phyloP scores from a whole-genome alignment of 35 echinoderm and acorn worm genomes.

The Acanthaster planci region DNA sequence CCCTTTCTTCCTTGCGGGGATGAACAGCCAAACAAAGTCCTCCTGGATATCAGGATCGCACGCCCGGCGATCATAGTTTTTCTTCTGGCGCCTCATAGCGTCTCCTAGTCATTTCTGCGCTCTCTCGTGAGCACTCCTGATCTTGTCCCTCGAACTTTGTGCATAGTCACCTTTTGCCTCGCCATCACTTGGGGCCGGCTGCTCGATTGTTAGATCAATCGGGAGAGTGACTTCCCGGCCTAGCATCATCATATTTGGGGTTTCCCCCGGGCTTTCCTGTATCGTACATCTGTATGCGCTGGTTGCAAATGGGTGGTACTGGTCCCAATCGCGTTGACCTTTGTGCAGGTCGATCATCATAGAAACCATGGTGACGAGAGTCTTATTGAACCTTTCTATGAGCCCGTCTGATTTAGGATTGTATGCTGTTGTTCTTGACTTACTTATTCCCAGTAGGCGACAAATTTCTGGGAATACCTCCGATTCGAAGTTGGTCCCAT shows the following conservation, averaged over 20 bases:
- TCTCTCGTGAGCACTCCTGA: slow-evolving; percentile 1
- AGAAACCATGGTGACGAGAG: slow-evolving; percentile 9
- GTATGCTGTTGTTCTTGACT: slow-evolving; percentile 40
- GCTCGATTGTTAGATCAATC: background rate
- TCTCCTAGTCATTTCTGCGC: background rate
- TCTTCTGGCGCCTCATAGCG: slow-evolving; percentile 17
- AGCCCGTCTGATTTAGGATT: slow-evolving; percentile 36
- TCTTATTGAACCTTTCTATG: slow-evolving; percentile 37
- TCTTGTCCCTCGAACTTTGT: background rate
- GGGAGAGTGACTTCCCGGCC: slow-evolving; percentile 23
- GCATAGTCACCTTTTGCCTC: background rate
- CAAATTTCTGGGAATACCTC: slow-evolving; percentile 44
- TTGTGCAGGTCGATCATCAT: background rate
- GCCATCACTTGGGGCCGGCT: background rate
- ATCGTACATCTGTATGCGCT: slow-evolving; percentile 18
- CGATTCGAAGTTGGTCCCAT: slow-evolving; percentile 57
- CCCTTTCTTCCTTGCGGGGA: slow-evolving; percentile 37
- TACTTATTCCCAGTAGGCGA: slow-evolving; percentile 12
- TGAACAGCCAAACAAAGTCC: slow-evolving; percentile 43
- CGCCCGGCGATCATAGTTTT: slow-evolving; percentile 35
- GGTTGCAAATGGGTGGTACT: slow-evolving; percentile 16
- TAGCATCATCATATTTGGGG: slow-evolving; percentile 38
- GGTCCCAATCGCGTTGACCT: slow-evolving; percentile 35
- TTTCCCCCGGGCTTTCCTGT: slow-evolving; percentile 19
- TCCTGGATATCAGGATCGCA: background rate